Conservation (phyloP, 2,113 vertebrate species). For the Pholis gunnellus region DNA sequence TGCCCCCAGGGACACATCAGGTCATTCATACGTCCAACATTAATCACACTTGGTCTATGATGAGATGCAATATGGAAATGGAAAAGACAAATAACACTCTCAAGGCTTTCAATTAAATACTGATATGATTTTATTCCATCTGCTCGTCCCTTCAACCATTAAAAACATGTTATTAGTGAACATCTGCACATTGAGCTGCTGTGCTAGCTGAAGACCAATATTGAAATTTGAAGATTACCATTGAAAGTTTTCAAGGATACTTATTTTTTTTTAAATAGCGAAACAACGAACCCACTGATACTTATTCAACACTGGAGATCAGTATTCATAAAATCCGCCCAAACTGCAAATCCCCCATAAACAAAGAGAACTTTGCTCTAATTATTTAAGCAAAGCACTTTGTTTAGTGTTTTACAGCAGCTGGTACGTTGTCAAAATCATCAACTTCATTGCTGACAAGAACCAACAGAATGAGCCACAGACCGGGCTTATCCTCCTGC, state of each 20-base stretch:
- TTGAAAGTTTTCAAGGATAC: background rate
- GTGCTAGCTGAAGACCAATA: background rate
- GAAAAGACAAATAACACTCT: background rate
- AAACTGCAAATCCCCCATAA: background rate
- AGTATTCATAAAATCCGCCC: background rate
- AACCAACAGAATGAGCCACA: slow-evolving; percentile 12
- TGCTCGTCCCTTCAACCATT: background rate
- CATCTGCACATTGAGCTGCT: background rate
- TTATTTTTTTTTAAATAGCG: background rate
- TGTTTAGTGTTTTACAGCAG: too few species aligned
- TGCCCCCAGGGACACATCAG: slow-evolving; percentile 40
- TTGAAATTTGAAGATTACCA: slow-evolving; percentile 10
- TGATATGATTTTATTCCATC: background rate
- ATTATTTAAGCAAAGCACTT: background rate
- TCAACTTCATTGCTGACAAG: background rate
- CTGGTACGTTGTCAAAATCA: background rate
- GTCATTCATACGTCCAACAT: slow-evolving; percentile 37
- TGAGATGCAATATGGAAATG: background rate
- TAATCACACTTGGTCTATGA: slow-evolving; percentile 14
- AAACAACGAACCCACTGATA: slow-evolving; percentile 4
- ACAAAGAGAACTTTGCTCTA: background rate
- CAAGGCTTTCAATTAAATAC: slow-evolving; percentile 6
- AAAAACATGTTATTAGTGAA: background rate
- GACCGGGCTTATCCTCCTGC: slow-evolving; percentile 1
- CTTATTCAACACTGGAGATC: background rate